These are phyloP conservation scores for Drosophila pachea DNA, from an alignment of 1,140 invertebrate genomes.

Conservation along the genomic window DNA sequence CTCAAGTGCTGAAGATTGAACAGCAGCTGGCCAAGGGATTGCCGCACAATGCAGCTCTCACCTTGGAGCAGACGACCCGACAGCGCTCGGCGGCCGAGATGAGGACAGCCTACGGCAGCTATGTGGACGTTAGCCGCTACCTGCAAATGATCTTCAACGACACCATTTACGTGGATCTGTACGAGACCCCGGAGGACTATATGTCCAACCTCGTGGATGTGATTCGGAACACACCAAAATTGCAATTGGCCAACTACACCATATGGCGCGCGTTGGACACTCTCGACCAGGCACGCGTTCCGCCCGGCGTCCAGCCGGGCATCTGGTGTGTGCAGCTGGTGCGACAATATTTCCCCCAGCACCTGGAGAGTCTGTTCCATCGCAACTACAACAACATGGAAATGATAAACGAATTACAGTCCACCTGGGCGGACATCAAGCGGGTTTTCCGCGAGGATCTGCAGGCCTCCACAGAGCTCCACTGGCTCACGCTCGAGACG, in stretches of 20 bases:
- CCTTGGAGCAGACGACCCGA: conserved; percentile 63
- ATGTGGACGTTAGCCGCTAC: conserved; percentile 67
- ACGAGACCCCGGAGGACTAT: conserved; percentile 71
- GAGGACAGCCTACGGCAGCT: conserved; percentile 68
- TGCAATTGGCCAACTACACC: conserved; percentile 84
- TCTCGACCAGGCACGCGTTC: conserved; percentile 90
- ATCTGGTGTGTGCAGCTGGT: conserved; percentile 78
- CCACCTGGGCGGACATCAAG: conserved; percentile 72
- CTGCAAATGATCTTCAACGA: conserved; percentile 65
- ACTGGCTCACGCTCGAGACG: conserved; percentile 92
- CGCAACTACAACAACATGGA: conserved; percentile 90
- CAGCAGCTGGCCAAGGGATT: conserved; percentile 66
- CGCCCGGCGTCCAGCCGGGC: conserved; percentile 90
- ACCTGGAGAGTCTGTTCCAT: conserved; percentile 89
- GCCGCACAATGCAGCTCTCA: conserved; percentile 55
- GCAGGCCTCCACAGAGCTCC: conserved; percentile 80
- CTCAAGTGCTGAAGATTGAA: conserved; percentile 59
- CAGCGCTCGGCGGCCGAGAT: conserved; percentile 59
- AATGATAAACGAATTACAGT: conserved; percentile 91
- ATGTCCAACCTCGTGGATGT: conserved; percentile 79
- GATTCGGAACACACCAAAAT: conserved; percentile 78
- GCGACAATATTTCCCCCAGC: conserved; percentile 62
- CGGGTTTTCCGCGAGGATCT: conserved; percentile 87
- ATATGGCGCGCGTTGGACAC: conserved; percentile 89
- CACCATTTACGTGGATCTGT: conserved; percentile 56